These are phyloP conservation scores for Aphaenogaster floridana DNA, from an alignment of 1,140 invertebrate genomes.

Conservation along the genomic window DNA sequence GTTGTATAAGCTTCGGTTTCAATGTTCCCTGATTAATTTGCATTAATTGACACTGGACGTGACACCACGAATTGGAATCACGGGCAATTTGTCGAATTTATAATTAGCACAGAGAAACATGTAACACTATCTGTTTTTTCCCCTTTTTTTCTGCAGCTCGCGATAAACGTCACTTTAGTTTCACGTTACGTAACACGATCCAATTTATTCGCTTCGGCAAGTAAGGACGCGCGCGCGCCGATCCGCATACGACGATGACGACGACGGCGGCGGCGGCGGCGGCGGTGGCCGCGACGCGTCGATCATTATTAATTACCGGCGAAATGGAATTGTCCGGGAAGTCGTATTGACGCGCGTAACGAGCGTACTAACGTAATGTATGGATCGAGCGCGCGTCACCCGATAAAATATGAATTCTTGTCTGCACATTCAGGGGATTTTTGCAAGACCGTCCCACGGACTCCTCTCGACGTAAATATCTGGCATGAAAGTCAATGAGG, in stretches of 20 bases:
- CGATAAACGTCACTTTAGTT: constrained; percentile 32
- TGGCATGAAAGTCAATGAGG: constrained; percentile 75
- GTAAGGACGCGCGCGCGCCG: constrained; percentile 52
- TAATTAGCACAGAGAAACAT: constrained; percentile 36
- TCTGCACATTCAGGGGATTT: constrained; percentile 26
- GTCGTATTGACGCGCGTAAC: constrained; percentile 36
- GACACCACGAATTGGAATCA: constrained; percentile 11
- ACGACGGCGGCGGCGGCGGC: neutral
- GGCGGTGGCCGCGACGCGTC: constrained; percentile 44
- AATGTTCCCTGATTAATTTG: constrained; percentile 36
- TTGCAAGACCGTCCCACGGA: constrained; percentile 7
- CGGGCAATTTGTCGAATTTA: constrained; percentile 38
- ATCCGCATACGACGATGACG: neutral
- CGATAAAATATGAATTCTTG: constrained; percentile 73
- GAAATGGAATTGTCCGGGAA: constrained; percentile 56
- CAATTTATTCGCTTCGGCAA: constrained; percentile 50
- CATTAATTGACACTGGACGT: constrained; percentile 35
- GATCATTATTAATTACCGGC: constrained; percentile 69
- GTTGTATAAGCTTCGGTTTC: constrained; percentile 19
- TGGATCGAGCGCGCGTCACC: constrained; percentile 26
- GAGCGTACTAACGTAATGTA: constrained; percentile 42
- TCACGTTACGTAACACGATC: constrained; percentile 47
- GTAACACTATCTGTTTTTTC: constrained; percentile 39
- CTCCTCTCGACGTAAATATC: constrained; percentile 60
- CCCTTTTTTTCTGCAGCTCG: constrained; percentile 13